Conservation (phyloP, 2,888 invertebrate genomes). For the Apoderus coryli region DNA sequence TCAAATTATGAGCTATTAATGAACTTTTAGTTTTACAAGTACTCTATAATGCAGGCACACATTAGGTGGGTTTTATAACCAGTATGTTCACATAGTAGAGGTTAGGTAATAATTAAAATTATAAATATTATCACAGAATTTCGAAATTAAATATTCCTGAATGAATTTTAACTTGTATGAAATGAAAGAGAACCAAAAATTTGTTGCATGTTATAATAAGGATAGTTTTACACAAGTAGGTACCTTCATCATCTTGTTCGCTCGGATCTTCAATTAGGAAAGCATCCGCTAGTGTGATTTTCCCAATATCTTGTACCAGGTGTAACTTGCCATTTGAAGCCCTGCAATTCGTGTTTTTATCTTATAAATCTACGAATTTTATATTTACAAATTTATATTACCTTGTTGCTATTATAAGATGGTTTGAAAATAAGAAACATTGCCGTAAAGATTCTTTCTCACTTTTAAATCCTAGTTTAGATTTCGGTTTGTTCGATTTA, state of each 20-base stretch:
- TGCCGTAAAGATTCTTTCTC: constrained; percentile 63
- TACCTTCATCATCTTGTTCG: constrained; percentile 31
- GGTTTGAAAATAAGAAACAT: constrained; percentile 84
- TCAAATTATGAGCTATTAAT: too few relatives aligned
- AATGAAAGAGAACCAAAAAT: not conserved
- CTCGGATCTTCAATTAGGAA: constrained; percentile 75
- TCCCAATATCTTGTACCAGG: constrained; percentile 65
- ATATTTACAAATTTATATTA: too few relatives aligned
- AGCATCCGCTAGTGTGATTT: constrained; percentile 71
- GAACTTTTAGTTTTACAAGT: too few relatives aligned
- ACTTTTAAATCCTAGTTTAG: constrained; percentile 45
- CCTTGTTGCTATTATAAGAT: constrained; percentile 70
- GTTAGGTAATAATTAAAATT: too few relatives aligned
- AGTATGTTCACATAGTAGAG: too few relatives aligned
- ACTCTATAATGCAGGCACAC: too few relatives aligned
- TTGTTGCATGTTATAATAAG: not conserved
- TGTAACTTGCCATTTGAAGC: constrained; percentile 77
- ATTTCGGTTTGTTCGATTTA: constrained; percentile 41
- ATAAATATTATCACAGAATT: too few relatives aligned
- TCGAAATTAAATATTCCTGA: too few relatives aligned
- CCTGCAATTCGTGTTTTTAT: too few relatives aligned
- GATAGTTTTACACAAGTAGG: not conserved
- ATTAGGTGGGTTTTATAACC: too few relatives aligned
- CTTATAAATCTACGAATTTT: too few relatives aligned
- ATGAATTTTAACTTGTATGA: too few relatives aligned